Conservation (phyloP, 2,797 vertebrate species). For the Notamacropus eugenii region DNA sequence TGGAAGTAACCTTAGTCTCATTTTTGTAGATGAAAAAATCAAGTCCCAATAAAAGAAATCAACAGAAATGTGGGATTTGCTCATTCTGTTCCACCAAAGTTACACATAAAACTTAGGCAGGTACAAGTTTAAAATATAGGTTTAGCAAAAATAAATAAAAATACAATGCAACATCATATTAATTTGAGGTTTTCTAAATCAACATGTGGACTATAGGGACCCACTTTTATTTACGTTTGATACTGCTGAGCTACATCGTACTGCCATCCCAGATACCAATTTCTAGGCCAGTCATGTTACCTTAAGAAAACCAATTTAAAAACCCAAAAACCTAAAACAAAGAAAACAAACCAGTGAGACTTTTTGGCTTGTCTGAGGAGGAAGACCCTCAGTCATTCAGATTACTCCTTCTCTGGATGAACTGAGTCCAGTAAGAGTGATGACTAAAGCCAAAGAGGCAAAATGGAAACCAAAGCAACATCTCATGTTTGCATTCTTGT, state of each 20-base stretch:
- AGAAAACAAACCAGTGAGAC: background rate
- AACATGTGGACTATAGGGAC: background rate
- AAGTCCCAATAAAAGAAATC: background rate
- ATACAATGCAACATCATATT: background rate
- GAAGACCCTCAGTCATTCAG: background rate
- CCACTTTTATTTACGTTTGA: background rate
- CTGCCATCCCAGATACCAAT: background rate
- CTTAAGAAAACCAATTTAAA: background rate
- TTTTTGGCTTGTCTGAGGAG: background rate
- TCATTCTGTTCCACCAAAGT: background rate
- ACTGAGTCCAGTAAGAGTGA: background rate
- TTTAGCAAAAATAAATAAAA: background rate
- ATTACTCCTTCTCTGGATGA: background rate
- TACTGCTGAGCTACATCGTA: background rate
- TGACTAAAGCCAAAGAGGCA: background rate
- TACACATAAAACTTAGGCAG: background rate
- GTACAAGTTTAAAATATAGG: no score
- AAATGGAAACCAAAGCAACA: background rate
- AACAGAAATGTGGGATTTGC: background rate
- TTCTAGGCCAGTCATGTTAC: background rate
- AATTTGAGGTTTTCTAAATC: background rate
- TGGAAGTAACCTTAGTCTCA: background rate
- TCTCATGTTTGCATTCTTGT: rapidly evolving
- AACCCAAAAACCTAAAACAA: background rate
- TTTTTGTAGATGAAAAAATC: background rate